Conservation (phyloP, 2,888 invertebrate genomes). For the Rhagonycha fulva region DNA sequence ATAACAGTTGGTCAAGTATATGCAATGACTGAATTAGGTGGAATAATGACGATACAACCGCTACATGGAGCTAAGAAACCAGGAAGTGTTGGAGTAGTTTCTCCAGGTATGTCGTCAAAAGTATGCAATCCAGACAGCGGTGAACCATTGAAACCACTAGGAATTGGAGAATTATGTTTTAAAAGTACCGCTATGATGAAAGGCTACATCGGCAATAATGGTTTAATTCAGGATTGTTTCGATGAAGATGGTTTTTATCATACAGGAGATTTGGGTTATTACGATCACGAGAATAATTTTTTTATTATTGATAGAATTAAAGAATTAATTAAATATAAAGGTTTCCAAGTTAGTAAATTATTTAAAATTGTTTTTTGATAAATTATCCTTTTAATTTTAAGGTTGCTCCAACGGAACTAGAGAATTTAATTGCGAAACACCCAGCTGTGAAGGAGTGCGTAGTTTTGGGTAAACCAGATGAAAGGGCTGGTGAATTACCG, state of each 20-base stretch:
- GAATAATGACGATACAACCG: background rate
- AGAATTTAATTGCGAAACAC: constrained; percentile 72
- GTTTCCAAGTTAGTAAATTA: constrained; percentile 64
- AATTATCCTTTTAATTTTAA: constrained; percentile 38
- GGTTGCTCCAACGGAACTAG: constrained; percentile 83
- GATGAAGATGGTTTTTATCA: constrained; percentile 75
- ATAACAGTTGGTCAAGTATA: constrained; percentile 2
- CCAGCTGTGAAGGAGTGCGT: constrained; percentile 73
- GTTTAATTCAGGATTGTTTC: constrained; percentile 64
- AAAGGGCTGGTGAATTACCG: constrained; percentile 73
- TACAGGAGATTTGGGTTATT: constrained; percentile 81
- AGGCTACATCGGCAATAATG: constrained; percentile 72
- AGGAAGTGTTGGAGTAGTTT: constrained; percentile 61
- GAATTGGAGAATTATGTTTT: constrained; percentile 79
- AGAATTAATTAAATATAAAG: constrained; percentile 87
- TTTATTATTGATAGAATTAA: constrained; percentile 82
- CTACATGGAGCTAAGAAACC: background rate
- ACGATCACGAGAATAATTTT: constrained; percentile 73
- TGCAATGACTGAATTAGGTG: constrained; percentile 6
- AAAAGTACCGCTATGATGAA: constrained; percentile 67
- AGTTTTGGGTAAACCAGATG: constrained; percentile 76
- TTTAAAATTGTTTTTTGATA: background rate
- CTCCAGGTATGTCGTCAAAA: constrained; percentile 64
- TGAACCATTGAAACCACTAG: constrained; percentile 59
- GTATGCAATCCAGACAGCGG: constrained; percentile 62